Conservation (phyloP, 2,797 vertebrate genomes). For the Gymnodraco acuticeps region DNA sequence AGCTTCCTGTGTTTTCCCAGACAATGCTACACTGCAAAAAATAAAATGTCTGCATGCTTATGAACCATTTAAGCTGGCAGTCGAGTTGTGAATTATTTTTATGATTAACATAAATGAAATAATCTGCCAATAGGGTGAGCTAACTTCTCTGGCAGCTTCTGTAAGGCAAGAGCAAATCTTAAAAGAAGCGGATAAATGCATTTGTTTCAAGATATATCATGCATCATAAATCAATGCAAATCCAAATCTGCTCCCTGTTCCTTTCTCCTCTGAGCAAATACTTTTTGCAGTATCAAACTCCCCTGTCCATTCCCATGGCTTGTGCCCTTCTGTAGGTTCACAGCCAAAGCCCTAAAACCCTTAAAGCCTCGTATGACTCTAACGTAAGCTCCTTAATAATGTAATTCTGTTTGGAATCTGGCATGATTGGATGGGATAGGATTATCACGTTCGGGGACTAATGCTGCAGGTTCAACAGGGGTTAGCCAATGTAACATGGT, state of each 20-base stretch:
- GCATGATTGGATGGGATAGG: slow-evolving; percentile 73
- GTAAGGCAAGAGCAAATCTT: neutral
- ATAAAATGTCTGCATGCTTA: slow-evolving; percentile 12
- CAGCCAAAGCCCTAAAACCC: slow-evolving; percentile 74
- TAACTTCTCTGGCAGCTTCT: slow-evolving; percentile 1
- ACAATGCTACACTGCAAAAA: slow-evolving; percentile 58
- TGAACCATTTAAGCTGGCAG: slow-evolving; percentile 1
- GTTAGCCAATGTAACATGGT: slow-evolving; percentile 60
- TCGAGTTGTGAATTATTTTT: slow-evolving; percentile 14
- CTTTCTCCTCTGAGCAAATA: neutral
- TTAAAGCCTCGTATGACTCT: slow-evolving; percentile 78
- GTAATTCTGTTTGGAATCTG: slow-evolving; percentile 90
- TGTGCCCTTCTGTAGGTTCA: slow-evolving; percentile 40
- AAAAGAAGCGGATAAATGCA: slow-evolving; percentile 2
- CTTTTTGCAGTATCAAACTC: slow-evolving; percentile 49
- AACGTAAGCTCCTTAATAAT: slow-evolving; percentile 87
- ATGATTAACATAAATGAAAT: slow-evolving; percentile 9
- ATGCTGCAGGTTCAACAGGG: slow-evolving; percentile 62
- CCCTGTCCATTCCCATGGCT: slow-evolving; percentile 67
- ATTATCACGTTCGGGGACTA: slow-evolving; percentile 77
- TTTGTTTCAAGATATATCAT: slow-evolving; percentile 8
- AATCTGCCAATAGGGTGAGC: slow-evolving; percentile 23
- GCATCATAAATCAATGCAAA: neutral
- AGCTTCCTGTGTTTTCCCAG: slow-evolving; percentile 73
- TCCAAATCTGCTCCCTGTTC: neutral